These are phyloP conservation scores for Drosophila baimaii DNA, from an alignment of 1,140 invertebrate species.

Conservation along the genomic window DNA sequence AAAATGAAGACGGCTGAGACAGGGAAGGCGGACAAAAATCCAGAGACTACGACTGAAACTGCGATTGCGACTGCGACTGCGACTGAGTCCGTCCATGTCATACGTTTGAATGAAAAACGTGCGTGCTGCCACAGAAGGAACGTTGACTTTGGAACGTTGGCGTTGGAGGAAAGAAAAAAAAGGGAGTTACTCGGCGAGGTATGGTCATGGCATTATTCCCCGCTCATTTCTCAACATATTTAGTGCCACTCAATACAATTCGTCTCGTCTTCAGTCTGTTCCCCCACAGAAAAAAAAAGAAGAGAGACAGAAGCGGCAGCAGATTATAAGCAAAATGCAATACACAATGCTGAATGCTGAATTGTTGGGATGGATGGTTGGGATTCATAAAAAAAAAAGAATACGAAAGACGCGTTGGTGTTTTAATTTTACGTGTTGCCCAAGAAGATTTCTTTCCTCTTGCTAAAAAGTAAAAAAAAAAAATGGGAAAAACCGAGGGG, in stretches of 20 bases:
- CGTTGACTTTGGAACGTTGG: slow-evolving; percentile 76
- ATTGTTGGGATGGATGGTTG: slow-evolving; percentile 58
- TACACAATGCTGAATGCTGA: slow-evolving; percentile 67
- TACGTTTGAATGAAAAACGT: slow-evolving; percentile 81
- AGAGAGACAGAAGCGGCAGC: slow-evolving; percentile 30
- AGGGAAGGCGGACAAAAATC: slow-evolving; percentile 38
- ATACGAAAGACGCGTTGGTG: slow-evolving; percentile 68
- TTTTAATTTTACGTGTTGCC: slow-evolving; percentile 80
- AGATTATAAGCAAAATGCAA: slow-evolving; percentile 82
- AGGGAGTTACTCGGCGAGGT: slow-evolving; percentile 38
- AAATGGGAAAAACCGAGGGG: slow-evolving; percentile 25
- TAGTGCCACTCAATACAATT: slow-evolving; percentile 83
- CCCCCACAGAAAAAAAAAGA: slow-evolving; percentile 29
- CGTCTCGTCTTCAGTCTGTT: slow-evolving; percentile 50
- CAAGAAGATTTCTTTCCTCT: slow-evolving; percentile 49
- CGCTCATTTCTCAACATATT: slow-evolving; percentile 81
- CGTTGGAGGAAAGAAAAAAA: slow-evolving; percentile 15
- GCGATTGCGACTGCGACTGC: slow-evolving; percentile 43
- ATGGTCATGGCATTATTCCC: slow-evolving; percentile 57
- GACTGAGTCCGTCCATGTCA: slow-evolving; percentile 65
- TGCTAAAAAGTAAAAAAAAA: slow-evolving; percentile 39
- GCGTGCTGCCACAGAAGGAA: slow-evolving; percentile 84
- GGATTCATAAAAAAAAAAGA: slow-evolving; percentile 60
- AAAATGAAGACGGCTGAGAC: slow-evolving; percentile 53
- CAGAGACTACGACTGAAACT: slow-evolving; percentile 33